Conservation (phyloP, 2,888 invertebrate species). For the Lasioglossum villosulum region DNA sequence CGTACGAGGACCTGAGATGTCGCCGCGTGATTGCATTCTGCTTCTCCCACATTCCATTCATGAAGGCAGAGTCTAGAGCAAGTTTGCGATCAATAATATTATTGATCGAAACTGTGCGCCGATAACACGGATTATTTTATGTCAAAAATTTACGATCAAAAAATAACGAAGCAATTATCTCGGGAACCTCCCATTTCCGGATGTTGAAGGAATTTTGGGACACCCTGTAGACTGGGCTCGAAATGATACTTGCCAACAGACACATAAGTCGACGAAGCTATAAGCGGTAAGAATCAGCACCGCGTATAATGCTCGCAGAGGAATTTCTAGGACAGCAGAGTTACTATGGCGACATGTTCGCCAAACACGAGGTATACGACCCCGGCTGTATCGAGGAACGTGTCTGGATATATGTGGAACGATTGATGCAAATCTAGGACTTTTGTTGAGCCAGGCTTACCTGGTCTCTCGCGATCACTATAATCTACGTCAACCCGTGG, state of each 20-base stretch:
- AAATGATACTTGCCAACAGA: slow-evolving; percentile 4
- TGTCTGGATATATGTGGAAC: not conserved
- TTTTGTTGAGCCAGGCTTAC: slow-evolving; percentile 4
- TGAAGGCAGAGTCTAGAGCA: no score
- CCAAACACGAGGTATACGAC: slow-evolving; percentile 56
- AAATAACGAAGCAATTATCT: no score
- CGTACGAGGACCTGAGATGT: no score
- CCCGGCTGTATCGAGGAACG: slow-evolving; percentile 17
- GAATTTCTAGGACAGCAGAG: slow-evolving; percentile 68
- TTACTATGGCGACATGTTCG: slow-evolving; percentile 61
- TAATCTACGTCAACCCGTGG: not conserved
- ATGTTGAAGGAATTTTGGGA: no score
- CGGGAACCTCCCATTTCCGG: no score
- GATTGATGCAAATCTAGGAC: slow-evolving; percentile 18
- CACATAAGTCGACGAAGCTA: not conserved
- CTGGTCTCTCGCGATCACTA: not conserved
- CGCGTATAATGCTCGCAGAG: slow-evolving; percentile 30
- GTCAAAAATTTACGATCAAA: no score
- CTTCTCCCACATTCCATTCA: no score
- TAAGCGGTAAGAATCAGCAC: slow-evolving; percentile 19
- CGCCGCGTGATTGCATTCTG: no score
- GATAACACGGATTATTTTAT: no score
- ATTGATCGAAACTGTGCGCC: no score
- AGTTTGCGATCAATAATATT: no score
- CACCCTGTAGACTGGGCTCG: no score